phyloP scores from a whole-genome alignment of 2,113 vertebrate genomes.

The Aramus guarauna region DNA sequence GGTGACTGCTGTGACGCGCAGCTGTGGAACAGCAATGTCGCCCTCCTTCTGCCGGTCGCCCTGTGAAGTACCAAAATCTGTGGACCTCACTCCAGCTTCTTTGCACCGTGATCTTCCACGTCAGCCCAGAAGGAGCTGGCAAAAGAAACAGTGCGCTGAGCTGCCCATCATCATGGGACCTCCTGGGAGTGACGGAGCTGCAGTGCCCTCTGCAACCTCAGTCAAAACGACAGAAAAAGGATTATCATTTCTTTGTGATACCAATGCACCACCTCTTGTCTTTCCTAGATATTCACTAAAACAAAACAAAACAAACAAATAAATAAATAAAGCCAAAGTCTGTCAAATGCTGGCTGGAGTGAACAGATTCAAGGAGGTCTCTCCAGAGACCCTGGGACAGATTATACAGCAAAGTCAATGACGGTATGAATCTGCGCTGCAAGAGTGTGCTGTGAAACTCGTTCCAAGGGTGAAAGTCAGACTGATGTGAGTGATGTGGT shows the following conservation, averaged over 20 bases:
- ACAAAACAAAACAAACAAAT: neutral
- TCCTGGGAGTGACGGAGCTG: neutral
- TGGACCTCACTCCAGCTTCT: neutral
- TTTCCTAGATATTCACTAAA: neutral
- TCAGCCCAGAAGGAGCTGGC: neutral
- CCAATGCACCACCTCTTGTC: neutral
- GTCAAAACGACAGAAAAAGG: neutral
- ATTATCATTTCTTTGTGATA: neutral
- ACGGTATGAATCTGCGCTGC: neutral
- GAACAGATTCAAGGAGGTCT: neutral
- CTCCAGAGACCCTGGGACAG: neutral
- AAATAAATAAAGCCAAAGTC: neutral
- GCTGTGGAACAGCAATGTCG: neutral
- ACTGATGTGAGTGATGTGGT: constrained; percentile 40
- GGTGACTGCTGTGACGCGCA: rapidly evolving
- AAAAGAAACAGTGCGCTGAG: neutral
- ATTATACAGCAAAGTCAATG: neutral
- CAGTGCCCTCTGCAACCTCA: neutral
- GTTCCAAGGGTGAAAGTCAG: constrained; percentile 18
- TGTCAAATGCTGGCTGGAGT: neutral
- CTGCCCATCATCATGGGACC: neutral
- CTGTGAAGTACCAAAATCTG: neutral
- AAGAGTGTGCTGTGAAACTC: neutral
- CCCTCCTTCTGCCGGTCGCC: rapidly evolving
- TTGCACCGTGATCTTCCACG: neutral